Base-by-base conservation (phyloP, 2,888 invertebrate species). In the Campoplex capitator region DNA sequence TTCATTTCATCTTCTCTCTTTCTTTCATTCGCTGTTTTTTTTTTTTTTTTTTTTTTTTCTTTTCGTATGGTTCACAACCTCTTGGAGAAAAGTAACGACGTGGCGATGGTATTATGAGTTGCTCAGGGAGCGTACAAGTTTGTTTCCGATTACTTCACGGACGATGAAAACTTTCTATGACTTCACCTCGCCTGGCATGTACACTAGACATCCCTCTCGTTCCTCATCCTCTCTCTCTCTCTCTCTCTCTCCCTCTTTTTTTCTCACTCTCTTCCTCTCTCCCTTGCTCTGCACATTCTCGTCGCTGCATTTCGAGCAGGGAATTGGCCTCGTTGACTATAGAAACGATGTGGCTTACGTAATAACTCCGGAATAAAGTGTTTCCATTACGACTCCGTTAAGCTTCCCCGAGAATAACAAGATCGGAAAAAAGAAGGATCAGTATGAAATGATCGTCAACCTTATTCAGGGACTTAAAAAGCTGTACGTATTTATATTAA, bases 141-240 rank as follows among this genome's bases (percentile, higher is more conserved):
- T 85, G 85, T 85, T 85, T 82, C 81, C 85, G 85, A 85, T 85
- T 82, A 85, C 85, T 85, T 82, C 81, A 77, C 81, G 85, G 77
- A 85, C 84, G 81, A 85, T 82, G 81, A 77, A 82, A 85, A 85
- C 67, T 77, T 85, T 82, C 67, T 77, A 76, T 77, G 81, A 81
- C 81, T 85, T 23, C 67, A 62, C 58, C 48, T 62, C n/a, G 70
- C n/a, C 58, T 62, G 62, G 75, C 54, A 68, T 68, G 42, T 58
- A 71, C 35, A 71, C 70, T 48, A 67, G 51, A 42, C 48, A 48
- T 32, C 68, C 35, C 65, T 77, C 42, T 74, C 62, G 32, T 62
- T 32, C 16, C 58, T 28, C 35, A 6, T n/a, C 18, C 45, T 45
- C 28, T 62, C 13, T 23, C 38, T 58, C 62, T 11, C 16, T 9